Evolutionary conservation across 2,888 invertebrate genomes (phyloP).

Genomic region (Drosophila acutilabella): DNA sequence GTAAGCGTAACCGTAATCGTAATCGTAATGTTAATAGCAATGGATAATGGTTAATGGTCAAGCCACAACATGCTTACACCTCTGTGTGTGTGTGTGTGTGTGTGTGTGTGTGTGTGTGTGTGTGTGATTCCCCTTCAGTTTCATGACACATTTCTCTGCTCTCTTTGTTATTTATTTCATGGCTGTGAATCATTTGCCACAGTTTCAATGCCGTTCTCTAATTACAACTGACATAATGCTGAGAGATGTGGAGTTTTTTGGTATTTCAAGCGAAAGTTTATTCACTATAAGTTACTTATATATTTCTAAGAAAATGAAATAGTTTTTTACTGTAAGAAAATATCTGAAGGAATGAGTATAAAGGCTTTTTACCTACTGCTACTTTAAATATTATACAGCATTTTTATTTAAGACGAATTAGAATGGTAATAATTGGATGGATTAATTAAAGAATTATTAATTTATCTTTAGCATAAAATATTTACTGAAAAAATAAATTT

Average conservation of each 20-base stretch:
- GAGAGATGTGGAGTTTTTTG: not conserved
- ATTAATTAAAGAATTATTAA: no score
- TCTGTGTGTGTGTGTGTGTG: not conserved
- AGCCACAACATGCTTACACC: constrained; percentile 10
- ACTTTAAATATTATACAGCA: not conserved
- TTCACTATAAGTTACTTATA: not conserved
- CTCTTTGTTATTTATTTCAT: constrained; percentile 20
- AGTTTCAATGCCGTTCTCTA: constrained; percentile 47
- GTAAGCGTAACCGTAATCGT: constrained; percentile 11
- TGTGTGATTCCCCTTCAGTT: not conserved
- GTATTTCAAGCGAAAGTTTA: not conserved
- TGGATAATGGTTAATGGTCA: constrained; percentile 35
- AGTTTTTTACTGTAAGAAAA: no score
- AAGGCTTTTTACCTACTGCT: no score
- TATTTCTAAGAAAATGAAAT: no score
- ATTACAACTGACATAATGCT: constrained; percentile 65
- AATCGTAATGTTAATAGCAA: constrained; percentile 5
- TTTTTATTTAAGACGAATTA: not conserved
- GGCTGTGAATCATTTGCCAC: constrained; percentile 59
- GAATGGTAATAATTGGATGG: no score
- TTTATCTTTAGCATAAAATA: no score
- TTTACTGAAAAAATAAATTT: no score
- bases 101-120: not conserved
- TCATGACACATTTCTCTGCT: not conserved
- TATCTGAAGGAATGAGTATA: no score